A percentile compares a stretch with the other conserved stretches of the same genome.
Conservation (phyloP, 2,113 vertebrate genomes). For the Thunnus maccoyii region DNA sequence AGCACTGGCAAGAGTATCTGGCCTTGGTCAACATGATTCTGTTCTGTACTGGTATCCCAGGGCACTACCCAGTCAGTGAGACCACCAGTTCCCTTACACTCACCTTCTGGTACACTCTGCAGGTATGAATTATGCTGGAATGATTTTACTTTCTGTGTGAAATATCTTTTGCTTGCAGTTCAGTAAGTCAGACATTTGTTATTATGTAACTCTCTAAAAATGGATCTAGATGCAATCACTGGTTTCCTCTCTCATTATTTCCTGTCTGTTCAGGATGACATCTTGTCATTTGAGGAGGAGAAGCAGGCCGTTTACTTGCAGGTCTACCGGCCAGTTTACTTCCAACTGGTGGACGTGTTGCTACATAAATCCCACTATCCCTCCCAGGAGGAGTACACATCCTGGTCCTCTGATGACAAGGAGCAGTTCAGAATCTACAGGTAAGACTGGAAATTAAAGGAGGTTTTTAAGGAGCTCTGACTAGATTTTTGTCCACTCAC, state of each 20-base stretch:
- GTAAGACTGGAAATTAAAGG: conserved; percentile 73
- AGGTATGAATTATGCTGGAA: conserved; percentile 75
- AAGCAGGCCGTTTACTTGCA: conserved; percentile 95
- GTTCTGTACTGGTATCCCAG: conserved; percentile 96
- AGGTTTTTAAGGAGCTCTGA: no score
- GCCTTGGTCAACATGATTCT: conserved; percentile 98
- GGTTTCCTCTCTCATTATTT: background rate
- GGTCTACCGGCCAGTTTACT: conserved; percentile 96
- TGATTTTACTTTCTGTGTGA: no score
- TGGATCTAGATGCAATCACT: background rate
- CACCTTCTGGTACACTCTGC: conserved; percentile 98
- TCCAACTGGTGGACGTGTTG: conserved; percentile 96
- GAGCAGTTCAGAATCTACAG: conserved; percentile 98
- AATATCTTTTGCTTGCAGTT: no score
- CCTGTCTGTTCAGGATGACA: conserved; percentile 90
- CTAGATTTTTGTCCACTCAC: background rate
- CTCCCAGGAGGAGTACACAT: conserved; percentile 90
- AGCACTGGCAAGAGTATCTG: conserved; percentile 96
- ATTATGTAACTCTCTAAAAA: background rate
- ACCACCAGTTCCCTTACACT: conserved; percentile 97
- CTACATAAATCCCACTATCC: conserved; percentile 97
- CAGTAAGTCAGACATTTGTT: background rate
- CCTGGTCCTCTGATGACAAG: conserved; percentile 97
- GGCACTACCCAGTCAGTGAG: conserved; percentile 96
- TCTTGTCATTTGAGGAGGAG: conserved; percentile 94